Percentiles rank a stretch among this genome's conserved stretches.
These are phyloP conservation scores for Spisula solida DNA, from an alignment of 2,888 invertebrate species.

Conservation along the genomic window DNA sequence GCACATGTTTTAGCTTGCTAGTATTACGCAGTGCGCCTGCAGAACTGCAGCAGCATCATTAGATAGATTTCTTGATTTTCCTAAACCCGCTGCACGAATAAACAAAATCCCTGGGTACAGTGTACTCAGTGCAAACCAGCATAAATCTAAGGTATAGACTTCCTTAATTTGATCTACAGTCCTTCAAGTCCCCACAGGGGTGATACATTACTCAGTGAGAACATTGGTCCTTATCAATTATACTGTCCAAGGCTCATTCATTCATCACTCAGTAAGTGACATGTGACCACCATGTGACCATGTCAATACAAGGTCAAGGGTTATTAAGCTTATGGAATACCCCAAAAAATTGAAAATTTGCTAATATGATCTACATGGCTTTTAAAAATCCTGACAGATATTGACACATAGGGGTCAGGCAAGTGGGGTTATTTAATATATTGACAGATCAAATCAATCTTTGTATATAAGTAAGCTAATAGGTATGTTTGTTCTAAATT, in stretches of 20 bases:
- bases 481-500: no score
- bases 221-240: conserved; percentile 27
- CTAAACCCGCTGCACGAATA: not conserved
- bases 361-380: not conserved
- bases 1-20: not conserved
- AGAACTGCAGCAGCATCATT: not conserved
- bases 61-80: not conserved
- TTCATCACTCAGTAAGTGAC: conserved; percentile 37
- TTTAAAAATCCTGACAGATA: not conserved
- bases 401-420: not conserved
- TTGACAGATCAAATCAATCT: not conserved
- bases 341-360: not conserved
- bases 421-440: not conserved
- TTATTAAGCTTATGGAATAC: conserved; percentile 11
- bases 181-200: conserved; percentile 22
- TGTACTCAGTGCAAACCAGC: not conserved
- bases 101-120: not conserved
- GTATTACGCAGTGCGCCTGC: not conserved
- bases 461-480: not conserved
- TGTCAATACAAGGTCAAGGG: conserved; percentile 30
- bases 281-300: conserved; percentile 45
- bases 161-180: conserved; percentile 8
- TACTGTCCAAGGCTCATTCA: not conserved
- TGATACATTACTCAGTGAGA: conserved; percentile 2
- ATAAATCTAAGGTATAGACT: conserved; percentile 17